Base-by-base conservation (phyloP, 37 sponge, comb jelly and placozoan genomes). In the Halisarca cf. caerulea region DNA sequence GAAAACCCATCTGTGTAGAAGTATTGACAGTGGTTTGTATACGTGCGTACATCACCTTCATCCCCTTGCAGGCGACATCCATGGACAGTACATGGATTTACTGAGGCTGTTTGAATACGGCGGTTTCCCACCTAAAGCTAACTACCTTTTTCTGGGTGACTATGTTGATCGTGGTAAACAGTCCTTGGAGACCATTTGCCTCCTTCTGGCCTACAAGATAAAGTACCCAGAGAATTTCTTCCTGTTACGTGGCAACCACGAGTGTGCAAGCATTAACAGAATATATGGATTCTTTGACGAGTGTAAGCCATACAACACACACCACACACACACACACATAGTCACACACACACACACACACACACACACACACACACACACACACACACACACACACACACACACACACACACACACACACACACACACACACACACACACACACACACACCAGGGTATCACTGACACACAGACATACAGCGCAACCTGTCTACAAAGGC, bases 161-260 rank as follows among this genome's bases (percentile, higher is more conserved):
- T 98, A 98, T 78, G 99, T 98, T 37, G 99, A 98, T 84, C 82
- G 99, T 89, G 99, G 99, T 43, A 98, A 98, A 69, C 99, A 98
- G 81, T 94, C 95, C 6, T 79, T 98, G 86, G 99, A 98, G 68
- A 92, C 96, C 54, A 98, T 98, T 41, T 98, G 99, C 58, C 94
- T 98, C 3, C 89, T 98, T 0, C 82, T 98, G 51, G 99, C 99
- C 39, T 98, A 98, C 83, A 98, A 98, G 90, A 98, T 98, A 66
- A 98, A 98, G 86, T 98, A 98, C 37, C 97, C 96, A 2, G 99
- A 98, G 86, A 98, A 98, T 77, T 98, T 98, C 91, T 98, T 98
- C 82, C 93, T 98, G 43, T 85, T 98, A 35, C 82, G 99, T 57
- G 99, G 99, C 21, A 98, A 98, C 82, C 99, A 98, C 66, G 99